Base-by-base conservation (phyloP, 2,113 vertebrate genomes). In the Eidolon helvum region DNA sequence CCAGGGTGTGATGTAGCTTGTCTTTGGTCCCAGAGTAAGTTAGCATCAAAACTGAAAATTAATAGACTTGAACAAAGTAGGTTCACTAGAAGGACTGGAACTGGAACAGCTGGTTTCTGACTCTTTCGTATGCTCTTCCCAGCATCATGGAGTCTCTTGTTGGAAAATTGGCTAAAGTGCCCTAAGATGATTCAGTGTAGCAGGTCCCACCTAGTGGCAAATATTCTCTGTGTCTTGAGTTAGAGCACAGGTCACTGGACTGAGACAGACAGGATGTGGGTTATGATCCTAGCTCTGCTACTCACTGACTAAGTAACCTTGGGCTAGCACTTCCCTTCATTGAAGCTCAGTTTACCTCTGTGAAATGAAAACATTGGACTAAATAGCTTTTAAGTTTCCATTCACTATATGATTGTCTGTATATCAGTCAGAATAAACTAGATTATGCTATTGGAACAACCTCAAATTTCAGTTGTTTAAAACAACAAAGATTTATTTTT, bases 201-300 rank as follows among this genome's bases (percentile, higher is more conserved):
- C 91, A 85, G 65, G 63, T 94, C 96, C 95, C 93, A 97, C 82
- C 86, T 97, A 89, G 82, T 91, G 91, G 86, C 93, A 96, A 4
- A 75, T 77, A 55, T 15, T 93, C 69, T 66, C 26, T 94, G 26
- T 91, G 43, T 90, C 75, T 77, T 80, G 50, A 94, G 45, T 75
- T 38, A 63, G 78, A 95, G n/a, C 59, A 61, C 61, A 83, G 30
- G 28, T 90, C 53, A 45, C 93, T 68, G n/a, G 33, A 50, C 50
- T 53, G 21, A 94, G 82, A 55, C 48, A 68, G 38, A 4, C 5
- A 68, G 30, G 19, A 66, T 15, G 0, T 66, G 11, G n/a, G n/a
- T 71, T 95, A 43, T 88, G 7, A 18, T 15, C 65, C 30, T 6
- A 90, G 79, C 38, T 40, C 90, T 12, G 28, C 10, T 1, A 3